Percentiles rank a stretch among this genome's conserved stretches.
Conservation (phyloP, 2,797 vertebrate genomes). For the Pitangus sulphuratus region DNA sequence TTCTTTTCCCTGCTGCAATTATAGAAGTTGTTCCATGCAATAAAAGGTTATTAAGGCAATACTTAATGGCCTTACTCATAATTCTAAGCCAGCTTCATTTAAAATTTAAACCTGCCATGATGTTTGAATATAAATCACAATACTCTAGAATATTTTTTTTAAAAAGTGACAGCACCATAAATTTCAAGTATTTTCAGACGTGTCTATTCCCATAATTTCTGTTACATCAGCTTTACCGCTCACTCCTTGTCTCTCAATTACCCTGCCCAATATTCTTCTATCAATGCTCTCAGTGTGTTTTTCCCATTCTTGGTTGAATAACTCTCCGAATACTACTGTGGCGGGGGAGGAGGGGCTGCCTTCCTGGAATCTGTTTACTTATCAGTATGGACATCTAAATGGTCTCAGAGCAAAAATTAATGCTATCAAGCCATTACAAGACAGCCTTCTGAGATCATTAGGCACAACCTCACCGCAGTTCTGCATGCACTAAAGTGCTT, state of each 20-base stretch:
- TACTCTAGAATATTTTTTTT: neutral
- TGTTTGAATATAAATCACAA: neutral
- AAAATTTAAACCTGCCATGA: slow-evolving; percentile 37
- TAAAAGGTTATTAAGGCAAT: slow-evolving; percentile 13
- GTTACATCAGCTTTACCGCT: slow-evolving; percentile 5
- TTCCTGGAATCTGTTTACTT: slow-evolving; percentile 38
- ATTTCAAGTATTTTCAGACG: slow-evolving; percentile 7
- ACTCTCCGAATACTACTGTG: neutral
- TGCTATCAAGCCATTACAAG: neutral
- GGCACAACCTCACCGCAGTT: neutral
- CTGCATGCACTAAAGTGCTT: neutral
- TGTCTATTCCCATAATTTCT: slow-evolving; percentile 24
- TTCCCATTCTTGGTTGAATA: slow-evolving; percentile 8
- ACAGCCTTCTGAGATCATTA: neutral
- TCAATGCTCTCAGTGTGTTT: neutral
- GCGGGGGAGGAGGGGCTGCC: neutral
- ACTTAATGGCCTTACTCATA: slow-evolving; percentile 38
- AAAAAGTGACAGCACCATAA: neutral
- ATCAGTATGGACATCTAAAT: slow-evolving; percentile 2
- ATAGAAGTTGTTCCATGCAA: slow-evolving; percentile 9
- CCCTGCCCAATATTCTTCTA: slow-evolving; percentile 7
- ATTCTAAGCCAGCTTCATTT: slow-evolving; percentile 22
- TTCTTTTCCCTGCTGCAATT: slow-evolving; percentile 45
- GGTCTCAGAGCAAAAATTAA: neutral
- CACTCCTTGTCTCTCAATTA: neutral